Evolutionary conservation across 1,140 invertebrate species (phyloP), one percentile per base, ranked within the genome.

Genomic region (Calephelis nemesis): DNA sequence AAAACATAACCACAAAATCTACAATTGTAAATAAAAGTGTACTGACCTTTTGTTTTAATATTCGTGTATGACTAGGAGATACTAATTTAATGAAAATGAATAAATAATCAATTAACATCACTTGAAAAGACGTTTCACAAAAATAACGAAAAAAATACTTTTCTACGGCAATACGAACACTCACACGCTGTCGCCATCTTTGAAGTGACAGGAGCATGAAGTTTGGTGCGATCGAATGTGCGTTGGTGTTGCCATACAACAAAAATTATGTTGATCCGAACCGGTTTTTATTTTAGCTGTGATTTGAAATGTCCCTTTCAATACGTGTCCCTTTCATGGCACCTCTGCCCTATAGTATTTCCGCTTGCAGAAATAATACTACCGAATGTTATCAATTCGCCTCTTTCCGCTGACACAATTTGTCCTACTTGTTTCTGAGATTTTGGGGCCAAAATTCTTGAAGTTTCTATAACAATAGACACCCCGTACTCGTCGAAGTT

Each of bases 401-500:
- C 85, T 76, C 84, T 76, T 75, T 90, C 83, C 10, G 82, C 78
- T 42, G 83, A 88, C 45, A 80, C 50, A 52, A 52, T 52, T 60
- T 60, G 54, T 60, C 39, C 54, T 0, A 60, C 54, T 40, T 60
- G 15, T 60, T 60, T 60, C 11, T 60, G 54, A 15, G 7, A 60
- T 60, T 12, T 60, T 1, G 54, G 54, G 15, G 84, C 75, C 19
- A 71, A 67, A 62, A 87, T 58, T 78, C 82, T 90, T 6, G 79
- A 74, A 39, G 81, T 73, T 11, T 72, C 63, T 64, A 81, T 67
- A 65, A 87, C 83, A 10, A 81, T 86, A 30, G 77, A 76, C 47
- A 92, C 74, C 11, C 90, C 91, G 5, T 91, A 91, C 75, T 93
- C 92, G 74, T 93, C 90, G 30, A 89, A 79, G 74, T 93, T 93